Evolutionary conservation across 2,888 invertebrate genomes (phyloP).

Genomic region (Leptopilina myrica): DNA sequence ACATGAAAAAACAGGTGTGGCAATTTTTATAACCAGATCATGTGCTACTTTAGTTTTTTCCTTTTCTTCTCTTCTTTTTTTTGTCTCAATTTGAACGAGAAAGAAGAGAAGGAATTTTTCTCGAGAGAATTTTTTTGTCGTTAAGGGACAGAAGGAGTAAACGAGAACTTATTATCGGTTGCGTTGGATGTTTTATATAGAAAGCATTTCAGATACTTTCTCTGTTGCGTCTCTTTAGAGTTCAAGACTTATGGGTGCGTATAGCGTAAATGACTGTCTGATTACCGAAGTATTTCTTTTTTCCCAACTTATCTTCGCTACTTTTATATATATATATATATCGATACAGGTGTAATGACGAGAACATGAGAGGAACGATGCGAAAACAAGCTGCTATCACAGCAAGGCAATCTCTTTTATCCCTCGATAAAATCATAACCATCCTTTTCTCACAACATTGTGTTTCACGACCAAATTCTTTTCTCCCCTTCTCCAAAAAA

Average conservation of each 20-base stretch:
- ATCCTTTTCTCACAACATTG: not conserved
- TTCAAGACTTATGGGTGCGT: constrained; percentile 46
- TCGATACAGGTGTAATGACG: constrained; percentile 51
- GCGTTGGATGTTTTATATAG: constrained; percentile 62
- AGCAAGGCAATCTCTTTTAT: not conserved
- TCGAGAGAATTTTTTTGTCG: not conserved
- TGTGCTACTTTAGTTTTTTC: not conserved
- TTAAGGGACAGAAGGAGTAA: not conserved
- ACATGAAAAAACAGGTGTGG: too few relatives aligned
- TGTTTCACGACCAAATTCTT: not conserved
- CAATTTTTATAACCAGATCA: not conserved
- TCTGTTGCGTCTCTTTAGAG: constrained; percentile 57
- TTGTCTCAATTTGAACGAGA: not conserved
- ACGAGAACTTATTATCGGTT: constrained; percentile 49
- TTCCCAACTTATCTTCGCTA: constrained; percentile 47
- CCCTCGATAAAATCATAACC: constrained; percentile 20
- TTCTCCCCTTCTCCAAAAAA: not conserved
- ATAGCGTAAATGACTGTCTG: constrained; percentile 53
- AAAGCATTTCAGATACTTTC: constrained; percentile 65
- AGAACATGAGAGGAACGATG: constrained; percentile 7
- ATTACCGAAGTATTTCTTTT: constrained; percentile 53
- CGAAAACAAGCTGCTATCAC: constrained; percentile 18
- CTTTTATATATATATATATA: constrained; percentile 30
- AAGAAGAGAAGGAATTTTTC: constrained; percentile 1
- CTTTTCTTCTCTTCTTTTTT: too few relatives aligned